Percentiles rank a stretch among this genome's conserved stretches.
Evolutionary conservation across 2,888 invertebrate genomes (phyloP).

Genomic region (Dolichomitus sp.): DNA sequence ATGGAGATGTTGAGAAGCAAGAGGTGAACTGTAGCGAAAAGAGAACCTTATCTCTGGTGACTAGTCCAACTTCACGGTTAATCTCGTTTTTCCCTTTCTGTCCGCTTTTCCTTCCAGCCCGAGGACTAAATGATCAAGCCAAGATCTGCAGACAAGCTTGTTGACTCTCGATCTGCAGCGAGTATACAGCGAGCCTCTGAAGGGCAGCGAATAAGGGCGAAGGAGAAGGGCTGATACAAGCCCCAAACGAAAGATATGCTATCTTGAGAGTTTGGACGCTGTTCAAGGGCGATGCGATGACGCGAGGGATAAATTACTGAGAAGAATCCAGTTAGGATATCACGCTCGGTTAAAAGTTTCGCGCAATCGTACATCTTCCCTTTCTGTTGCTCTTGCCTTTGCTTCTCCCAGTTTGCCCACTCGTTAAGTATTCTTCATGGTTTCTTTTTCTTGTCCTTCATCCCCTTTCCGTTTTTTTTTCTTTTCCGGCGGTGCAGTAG

Average conservation of each 20-base stretch:
- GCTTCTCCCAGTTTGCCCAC: neutral
- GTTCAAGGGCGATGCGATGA: slow-evolving; percentile 59
- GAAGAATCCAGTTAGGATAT: slow-evolving; percentile 69
- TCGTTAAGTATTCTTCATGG: slow-evolving; percentile 34
- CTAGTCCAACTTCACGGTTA: slow-evolving; percentile 32
- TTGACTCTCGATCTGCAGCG: slow-evolving; percentile 24
- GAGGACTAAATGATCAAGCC: slow-evolving; percentile 19
- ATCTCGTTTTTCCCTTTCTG: slow-evolving; percentile 43
- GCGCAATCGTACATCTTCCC: slow-evolving; percentile 31
- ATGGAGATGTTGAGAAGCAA: slow-evolving; percentile 32
- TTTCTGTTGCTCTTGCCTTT: slow-evolving; percentile 24
- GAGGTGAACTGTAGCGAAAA: slow-evolving; percentile 31
- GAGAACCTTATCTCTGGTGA: slow-evolving; percentile 29
- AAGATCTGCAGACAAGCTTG: slow-evolving; percentile 23
- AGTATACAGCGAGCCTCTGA: slow-evolving; percentile 6
- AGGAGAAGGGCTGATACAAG: slow-evolving; percentile 52
- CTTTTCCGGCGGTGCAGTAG: slow-evolving; percentile 1
- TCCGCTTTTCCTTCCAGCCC: slow-evolving; percentile 7
- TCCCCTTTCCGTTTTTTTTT: neutral
- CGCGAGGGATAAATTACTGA: slow-evolving; percentile 60
- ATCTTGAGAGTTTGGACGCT: slow-evolving; percentile 66
- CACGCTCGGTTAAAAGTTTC: slow-evolving; percentile 46
- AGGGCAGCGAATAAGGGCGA: slow-evolving; percentile 11
- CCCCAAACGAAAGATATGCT: slow-evolving; percentile 58
- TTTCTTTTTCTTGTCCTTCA: slow-evolving; percentile 1